Evolutionary conservation across 2,888 invertebrate genomes (phyloP).

Genomic region (Hypomecis punctinalis): DNA sequence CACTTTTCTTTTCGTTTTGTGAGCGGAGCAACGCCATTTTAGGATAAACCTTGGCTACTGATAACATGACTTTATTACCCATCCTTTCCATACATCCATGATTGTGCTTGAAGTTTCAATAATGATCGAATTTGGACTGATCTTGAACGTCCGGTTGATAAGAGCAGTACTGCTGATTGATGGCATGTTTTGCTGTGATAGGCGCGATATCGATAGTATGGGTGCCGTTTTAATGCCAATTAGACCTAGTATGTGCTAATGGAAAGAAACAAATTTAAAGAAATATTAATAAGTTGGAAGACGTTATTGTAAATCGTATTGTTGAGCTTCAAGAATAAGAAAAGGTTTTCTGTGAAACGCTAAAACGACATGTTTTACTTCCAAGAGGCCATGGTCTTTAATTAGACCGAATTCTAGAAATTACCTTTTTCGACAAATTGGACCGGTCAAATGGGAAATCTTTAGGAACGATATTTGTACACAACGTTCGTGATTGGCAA

Average conservation of each 20-base stretch:
- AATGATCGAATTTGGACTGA: constrained; percentile 10
- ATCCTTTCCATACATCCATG: no score
- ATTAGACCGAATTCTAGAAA: constrained; percentile 14
- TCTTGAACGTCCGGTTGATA: constrained; percentile 7
- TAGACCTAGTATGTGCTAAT: constrained; percentile 3
- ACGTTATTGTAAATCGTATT: no score
- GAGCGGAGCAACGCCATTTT: no score
- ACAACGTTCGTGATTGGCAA: constrained; percentile 38
- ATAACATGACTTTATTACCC: no score
- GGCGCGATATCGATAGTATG: constrained; percentile 10
- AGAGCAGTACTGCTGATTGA: constrained; percentile 7
- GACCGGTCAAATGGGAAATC: constrained; percentile 36
- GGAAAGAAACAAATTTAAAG: not conserved
- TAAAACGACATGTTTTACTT: not conserved
- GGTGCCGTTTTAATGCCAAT: constrained; percentile 12
- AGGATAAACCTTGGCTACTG: no score
- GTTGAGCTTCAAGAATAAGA: not conserved
- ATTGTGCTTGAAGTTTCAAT: not conserved
- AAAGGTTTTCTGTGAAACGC: not conserved
- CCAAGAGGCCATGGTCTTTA: not conserved
- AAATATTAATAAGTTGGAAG: not conserved
- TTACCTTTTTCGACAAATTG: constrained; percentile 18
- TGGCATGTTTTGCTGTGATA: constrained; percentile 17
- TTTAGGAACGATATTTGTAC: constrained; percentile 25
- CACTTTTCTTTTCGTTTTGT: no score